Evolutionary conservation across 2,888 invertebrate species (phyloP), one percentile per base, ranked within the genome.

Genomic region (Pterostichus madidus): DNA sequence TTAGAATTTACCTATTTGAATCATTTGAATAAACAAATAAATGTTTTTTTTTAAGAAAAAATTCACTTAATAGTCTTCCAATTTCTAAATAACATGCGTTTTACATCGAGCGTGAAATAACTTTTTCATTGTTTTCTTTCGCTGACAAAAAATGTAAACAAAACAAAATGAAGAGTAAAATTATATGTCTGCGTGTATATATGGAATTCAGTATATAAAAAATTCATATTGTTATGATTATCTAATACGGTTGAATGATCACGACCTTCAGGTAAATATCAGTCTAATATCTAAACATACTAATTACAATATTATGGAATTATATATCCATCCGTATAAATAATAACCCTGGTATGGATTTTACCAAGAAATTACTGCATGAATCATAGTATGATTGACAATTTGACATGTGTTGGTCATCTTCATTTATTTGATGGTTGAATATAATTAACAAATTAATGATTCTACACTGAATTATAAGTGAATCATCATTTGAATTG

Each of bases 181-280:
- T 64, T 64, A 64, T 35, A 64, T 13, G 64, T 64, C 64, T 31
- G 31, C 32, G n/a, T 13, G 35, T 64, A n/a, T 7, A 13, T 64
- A 32, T 7, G 35, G 64, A 64, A 39, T 64, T 64, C 64, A 10
- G 6, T 64, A 13, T 39, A 71, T 71, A 44, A 71, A 75, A 75
- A 75, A 52, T 17, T 31, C 13, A 75, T 75, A 75, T 75, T 52
- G 75, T 75, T 75, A 75, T 75, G 52, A 52, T 75, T 52, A 32
- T 75, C 15, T 13, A 15, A 44, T 24, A 46, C 44, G 64, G 79
- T 79, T 64, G 24, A 64, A 64, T 79, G 32, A 15, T 64, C 49
- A 39, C 64, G 32, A 79, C 79, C 79, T 79, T 79, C 49, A 59
- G 79, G 49, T 79, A 79, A 61, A 44, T 79, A 79, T 79, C 59